Evolutionary conservation across 2,797 vertebrate genomes (phyloP).

Genomic region (Amblyraja radiata): DNA sequence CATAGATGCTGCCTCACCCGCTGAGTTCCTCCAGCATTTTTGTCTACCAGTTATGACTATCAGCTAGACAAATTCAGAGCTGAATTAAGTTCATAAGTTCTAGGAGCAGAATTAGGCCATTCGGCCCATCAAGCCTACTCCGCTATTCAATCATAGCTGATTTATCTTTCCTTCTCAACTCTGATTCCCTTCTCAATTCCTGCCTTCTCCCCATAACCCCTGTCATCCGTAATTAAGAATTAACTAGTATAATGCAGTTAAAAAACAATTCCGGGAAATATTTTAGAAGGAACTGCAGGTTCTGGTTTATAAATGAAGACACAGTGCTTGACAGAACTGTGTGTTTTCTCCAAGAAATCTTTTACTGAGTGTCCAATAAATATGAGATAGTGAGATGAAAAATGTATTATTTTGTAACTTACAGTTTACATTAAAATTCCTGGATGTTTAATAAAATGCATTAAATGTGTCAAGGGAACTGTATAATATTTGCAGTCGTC

Average conservation of each 20-base stretch:
- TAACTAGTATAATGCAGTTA: not conserved
- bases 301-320: no score
- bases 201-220: no score
- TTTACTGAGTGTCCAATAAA: not conserved
- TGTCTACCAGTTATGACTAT: no score
- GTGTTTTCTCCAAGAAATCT: not conserved
- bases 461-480: not conserved
- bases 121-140: no score
- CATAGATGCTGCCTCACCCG: no score
- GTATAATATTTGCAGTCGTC: not conserved
- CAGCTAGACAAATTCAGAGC: not conserved
- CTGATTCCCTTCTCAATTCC: no score
- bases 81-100: not conserved
- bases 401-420: not conserved
- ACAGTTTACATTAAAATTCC: not conserved
- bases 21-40: no score
- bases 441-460: slow-evolving; percentile 13
- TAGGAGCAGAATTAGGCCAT: no score
- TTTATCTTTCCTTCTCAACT: no score
- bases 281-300: not conserved
- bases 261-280: not conserved
- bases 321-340: no score
- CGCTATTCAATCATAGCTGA: no score
- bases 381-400: not conserved
- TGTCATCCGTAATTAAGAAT: not conserved